A percentile compares a stretch with the other conserved stretches of the same genome.
phyloP scores from a whole-genome alignment of 1,140 invertebrate species.

The Sarcophaga bullata region DNA sequence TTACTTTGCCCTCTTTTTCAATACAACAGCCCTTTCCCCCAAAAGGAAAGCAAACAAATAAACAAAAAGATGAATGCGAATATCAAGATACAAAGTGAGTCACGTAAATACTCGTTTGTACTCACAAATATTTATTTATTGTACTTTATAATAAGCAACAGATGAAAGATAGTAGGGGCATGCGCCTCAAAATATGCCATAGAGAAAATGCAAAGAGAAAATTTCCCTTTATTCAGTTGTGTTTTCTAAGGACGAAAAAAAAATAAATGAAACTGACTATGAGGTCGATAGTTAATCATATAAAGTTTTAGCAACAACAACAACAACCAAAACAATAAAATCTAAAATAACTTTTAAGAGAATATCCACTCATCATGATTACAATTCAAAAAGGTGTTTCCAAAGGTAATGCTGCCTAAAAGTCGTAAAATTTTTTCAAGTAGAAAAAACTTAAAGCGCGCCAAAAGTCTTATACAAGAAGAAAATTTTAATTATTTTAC shows the following conservation, averaged over 20 bases:
- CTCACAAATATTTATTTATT: no score
- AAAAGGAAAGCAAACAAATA: not conserved
- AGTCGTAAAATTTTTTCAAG: no score
- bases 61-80: not conserved
- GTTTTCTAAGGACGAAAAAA: not conserved
- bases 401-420: no score
- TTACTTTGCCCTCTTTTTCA: not conserved
- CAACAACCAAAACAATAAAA: not conserved
- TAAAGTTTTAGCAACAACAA: not conserved
- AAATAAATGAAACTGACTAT: not conserved
- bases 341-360: no score
- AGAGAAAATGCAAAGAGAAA: slow-evolving; percentile 8
- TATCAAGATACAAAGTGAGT: no score
- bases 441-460: no score
- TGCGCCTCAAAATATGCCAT: not conserved
- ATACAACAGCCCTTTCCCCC: not conserved
- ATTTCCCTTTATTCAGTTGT: slow-evolving; percentile 9
- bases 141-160: not conserved
- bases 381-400: no score
- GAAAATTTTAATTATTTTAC: no score
- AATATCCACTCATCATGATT: no score
- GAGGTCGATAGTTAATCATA: not conserved
- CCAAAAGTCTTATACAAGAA: no score
- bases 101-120: no score
- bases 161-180: not conserved